Conservation (phyloP, 1,140 invertebrate species). For the Hypothenemus hampei region DNA sequence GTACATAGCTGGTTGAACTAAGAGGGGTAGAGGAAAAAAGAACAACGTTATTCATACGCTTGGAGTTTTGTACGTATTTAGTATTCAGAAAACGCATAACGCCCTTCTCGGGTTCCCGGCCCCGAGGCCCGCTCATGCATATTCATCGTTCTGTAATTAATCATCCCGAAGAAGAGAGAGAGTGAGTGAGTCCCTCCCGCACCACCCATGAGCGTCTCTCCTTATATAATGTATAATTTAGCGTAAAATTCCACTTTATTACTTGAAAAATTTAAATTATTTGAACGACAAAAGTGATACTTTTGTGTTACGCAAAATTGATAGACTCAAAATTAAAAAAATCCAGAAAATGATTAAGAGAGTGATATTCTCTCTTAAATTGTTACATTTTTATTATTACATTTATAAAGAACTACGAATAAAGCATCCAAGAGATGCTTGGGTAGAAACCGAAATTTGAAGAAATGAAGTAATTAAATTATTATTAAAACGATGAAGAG, state of each 20-base stretch:
- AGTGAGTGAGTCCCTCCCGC: slow-evolving; percentile 5
- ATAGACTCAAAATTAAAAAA: neutral
- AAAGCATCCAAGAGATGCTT: too few relatives aligned
- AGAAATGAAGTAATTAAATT: too few relatives aligned
- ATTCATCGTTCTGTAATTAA: slow-evolving; percentile 41
- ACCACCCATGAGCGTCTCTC: slow-evolving; percentile 2
- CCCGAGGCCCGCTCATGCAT: slow-evolving; percentile 35
- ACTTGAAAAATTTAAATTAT: neutral
- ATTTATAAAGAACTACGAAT: too few relatives aligned
- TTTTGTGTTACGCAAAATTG: neutral
- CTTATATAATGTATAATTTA: neutral
- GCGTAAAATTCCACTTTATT: neutral
- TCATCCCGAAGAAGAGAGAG: slow-evolving; percentile 30
- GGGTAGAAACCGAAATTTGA: too few relatives aligned
- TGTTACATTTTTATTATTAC: too few relatives aligned
- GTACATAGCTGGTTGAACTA: too few relatives aligned
- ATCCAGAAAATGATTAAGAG: too few relatives aligned
- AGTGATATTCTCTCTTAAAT: too few relatives aligned
- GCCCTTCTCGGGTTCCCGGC: slow-evolving; percentile 19
- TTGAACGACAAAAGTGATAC: neutral
- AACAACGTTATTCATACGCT: slow-evolving; percentile 24
- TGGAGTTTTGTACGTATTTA: slow-evolving; percentile 37
- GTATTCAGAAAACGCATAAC: slow-evolving; percentile 39
- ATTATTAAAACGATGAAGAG: too few relatives aligned
- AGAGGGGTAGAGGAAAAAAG: too few relatives aligned